Evolutionary conservation across 1,140 invertebrate genomes (phyloP), one percentile per base, ranked within the genome.

Genomic region (Ladona fulva): DNA sequence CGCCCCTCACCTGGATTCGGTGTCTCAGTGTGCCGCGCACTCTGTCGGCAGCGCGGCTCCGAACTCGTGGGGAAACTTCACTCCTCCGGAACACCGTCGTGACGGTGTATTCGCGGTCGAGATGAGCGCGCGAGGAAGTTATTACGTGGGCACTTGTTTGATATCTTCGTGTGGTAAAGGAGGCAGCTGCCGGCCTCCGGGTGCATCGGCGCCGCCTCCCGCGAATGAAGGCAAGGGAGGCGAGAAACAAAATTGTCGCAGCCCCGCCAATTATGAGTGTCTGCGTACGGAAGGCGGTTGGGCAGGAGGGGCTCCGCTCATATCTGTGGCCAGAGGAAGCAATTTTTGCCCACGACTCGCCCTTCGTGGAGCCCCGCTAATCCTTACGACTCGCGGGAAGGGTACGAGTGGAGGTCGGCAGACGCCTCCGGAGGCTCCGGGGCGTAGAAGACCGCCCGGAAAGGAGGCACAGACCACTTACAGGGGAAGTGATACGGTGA

Each of bases 301-400:
- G n/a, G 73, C 25, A 44, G 77, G 25, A n/a, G 75, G 24, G 19
- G 78, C 75, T 24, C 73, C 78, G 80, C 80, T 83, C 83, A 83
- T 19, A 85, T 82, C 75, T 85, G 87, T 77, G 87, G 85, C 81
- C 89, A 89, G 11, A 84, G 29, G 29, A 37, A 37, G 8, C 29
- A 37, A 37, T 8, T 37, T 5, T 8, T 91, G 52, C 52, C 87
- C 89, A 0, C 85, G 91, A 80, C 84, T 93, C 77, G 92, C 92
- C 1, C 91, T 92, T 25, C 92, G 93, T 81, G 92, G 92, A 24
- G 91, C 91, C 59, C 92, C 92, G 10, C 85, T 94, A 44, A 92
- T 94, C 79, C 86, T 93, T 24, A 16, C 24, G 37, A 3, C 52
- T 3, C 52, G 74, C 74, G 74, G 16, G 3, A 82, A 81, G 22